Conservation (phyloP, 2,113 vertebrate genomes). For the Bombycilla garrulus region DNA sequence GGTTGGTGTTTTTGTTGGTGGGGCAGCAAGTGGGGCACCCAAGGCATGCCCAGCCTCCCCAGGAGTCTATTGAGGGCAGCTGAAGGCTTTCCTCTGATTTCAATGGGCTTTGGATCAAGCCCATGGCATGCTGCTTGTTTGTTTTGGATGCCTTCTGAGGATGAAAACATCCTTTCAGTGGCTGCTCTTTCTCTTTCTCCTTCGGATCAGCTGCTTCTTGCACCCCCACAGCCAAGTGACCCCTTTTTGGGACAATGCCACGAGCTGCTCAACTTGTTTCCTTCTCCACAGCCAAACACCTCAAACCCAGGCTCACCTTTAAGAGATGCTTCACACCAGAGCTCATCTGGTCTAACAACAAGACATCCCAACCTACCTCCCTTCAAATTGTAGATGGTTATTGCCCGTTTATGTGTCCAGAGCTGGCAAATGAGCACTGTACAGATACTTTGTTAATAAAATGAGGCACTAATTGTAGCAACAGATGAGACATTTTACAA, state of each 20-base stretch:
- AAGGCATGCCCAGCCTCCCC: background rate
- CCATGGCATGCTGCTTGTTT: slow-evolving; percentile 26
- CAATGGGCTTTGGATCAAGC: slow-evolving; percentile 25
- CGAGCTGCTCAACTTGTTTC: background rate
- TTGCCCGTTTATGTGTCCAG: background rate
- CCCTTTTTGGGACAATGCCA: background rate
- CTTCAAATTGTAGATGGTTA: background rate
- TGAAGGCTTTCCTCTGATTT: background rate
- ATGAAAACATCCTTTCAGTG: background rate
- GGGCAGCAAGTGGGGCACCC: background rate
- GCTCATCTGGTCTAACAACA: background rate
- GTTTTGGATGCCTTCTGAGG: background rate
- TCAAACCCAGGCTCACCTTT: background rate
- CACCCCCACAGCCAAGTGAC: background rate
- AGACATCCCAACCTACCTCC: background rate
- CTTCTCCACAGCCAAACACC: background rate
- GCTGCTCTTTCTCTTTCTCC: background rate
- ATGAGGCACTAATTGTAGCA: slow-evolving; percentile 22
- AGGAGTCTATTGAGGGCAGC: background rate
- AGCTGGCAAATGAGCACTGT: background rate
- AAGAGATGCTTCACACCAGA: background rate
- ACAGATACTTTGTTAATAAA: slow-evolving; percentile 21
- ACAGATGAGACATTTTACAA: background rate
- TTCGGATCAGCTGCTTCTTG: background rate
- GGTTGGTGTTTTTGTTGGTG: background rate